Conservation (phyloP, 2,888 invertebrate species). For the Sarcophaga subvicina region DNA sequence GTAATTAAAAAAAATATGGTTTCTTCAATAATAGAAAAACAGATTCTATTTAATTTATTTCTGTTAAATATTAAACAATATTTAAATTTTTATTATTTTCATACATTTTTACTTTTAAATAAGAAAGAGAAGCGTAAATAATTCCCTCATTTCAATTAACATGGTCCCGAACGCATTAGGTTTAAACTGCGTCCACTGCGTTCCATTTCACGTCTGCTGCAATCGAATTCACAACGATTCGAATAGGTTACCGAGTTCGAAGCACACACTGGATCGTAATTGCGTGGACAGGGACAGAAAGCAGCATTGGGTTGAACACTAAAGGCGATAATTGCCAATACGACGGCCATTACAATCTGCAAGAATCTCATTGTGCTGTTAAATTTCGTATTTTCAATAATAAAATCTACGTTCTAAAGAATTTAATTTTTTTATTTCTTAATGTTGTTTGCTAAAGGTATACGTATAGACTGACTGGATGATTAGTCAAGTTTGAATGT, state of each 20-base stretch:
- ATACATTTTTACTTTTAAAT: too few relatives aligned
- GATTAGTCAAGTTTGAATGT: conserved; percentile 36
- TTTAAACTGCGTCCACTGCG: conserved; percentile 75
- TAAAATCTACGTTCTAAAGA: too few relatives aligned
- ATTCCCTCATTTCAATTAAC: conserved; percentile 63
- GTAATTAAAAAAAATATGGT: too few relatives aligned
- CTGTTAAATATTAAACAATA: background rate
- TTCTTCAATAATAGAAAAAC: too few relatives aligned
- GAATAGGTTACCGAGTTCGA: conserved; percentile 74
- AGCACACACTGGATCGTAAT: conserved; percentile 77
- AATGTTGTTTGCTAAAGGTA: conserved; percentile 69
- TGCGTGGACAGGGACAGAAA: conserved; percentile 76
- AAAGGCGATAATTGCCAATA: conserved; percentile 68
- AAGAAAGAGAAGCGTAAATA: too few relatives aligned
- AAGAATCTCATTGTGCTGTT: conserved; percentile 72
- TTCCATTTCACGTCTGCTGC: conserved; percentile 70
- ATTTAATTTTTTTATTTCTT: background rate
- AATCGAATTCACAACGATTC: conserved; percentile 76
- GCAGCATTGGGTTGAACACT: conserved; percentile 53
- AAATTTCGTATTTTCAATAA: background rate
- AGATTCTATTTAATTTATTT: too few relatives aligned
- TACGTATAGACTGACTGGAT: conserved; percentile 51
- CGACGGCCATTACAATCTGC: conserved; percentile 60
- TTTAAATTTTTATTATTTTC: background rate
- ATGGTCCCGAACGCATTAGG: conserved; percentile 73